Evolutionary conservation across 2,888 invertebrate genomes (phyloP).

Genomic region (Cremastinae sp.): DNA sequence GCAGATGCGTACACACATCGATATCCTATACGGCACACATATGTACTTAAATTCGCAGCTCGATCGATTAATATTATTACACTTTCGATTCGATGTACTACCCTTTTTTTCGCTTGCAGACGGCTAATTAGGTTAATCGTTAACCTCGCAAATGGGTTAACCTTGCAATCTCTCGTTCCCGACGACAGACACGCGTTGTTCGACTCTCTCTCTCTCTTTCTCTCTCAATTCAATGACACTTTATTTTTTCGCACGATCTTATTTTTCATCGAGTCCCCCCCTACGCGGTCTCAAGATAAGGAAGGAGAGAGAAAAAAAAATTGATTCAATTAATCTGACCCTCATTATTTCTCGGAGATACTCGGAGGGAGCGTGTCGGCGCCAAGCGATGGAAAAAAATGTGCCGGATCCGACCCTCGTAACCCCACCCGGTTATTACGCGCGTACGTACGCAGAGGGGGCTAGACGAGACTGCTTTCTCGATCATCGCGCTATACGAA

Average conservation of each 20-base stretch:
- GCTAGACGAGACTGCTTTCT: slow-evolving; percentile 35
- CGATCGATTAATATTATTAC: slow-evolving; percentile 29
- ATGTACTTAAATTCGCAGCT: slow-evolving; percentile 15
- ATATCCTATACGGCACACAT: not conserved
- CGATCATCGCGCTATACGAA: slow-evolving; percentile 21
- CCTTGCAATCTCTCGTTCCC: no score
- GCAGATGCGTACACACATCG: not conserved
- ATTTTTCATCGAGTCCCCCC: not conserved
- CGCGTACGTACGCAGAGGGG: not conserved
- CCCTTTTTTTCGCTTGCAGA: not conserved
- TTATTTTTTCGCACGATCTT: not conserved
- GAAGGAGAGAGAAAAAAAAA: not conserved
- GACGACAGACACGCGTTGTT: no score
- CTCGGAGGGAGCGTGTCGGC: slow-evolving; percentile 2
- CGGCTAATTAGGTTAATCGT: not conserved
- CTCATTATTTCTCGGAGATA: not conserved
- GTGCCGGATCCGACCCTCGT: slow-evolving; percentile 10
- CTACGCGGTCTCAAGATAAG: not conserved
- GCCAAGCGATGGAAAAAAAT: not conserved
- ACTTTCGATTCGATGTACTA: slow-evolving; percentile 3
- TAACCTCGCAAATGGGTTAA: not conserved
- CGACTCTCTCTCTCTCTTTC: no score
- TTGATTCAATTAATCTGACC: slow-evolving; percentile 11
- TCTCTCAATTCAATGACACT: no score
- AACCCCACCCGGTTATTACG: not conserved